Conservation (phyloP, 2,888 invertebrate species). For the Proisotoma minuta region DNA sequence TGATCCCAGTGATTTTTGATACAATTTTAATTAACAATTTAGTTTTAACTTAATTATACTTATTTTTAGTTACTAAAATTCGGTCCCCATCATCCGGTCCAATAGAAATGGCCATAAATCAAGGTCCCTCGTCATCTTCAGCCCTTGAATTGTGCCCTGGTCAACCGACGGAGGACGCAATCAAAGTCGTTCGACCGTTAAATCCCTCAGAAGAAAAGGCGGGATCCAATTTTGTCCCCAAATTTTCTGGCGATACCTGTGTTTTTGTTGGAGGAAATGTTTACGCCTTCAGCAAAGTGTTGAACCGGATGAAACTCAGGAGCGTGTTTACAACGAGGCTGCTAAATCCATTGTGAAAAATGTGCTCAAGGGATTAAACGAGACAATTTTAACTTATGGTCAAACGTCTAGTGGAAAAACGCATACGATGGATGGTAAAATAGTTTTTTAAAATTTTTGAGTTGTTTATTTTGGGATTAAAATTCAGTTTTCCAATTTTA, state of each 20-base stretch:
- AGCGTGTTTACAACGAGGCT: conserved; percentile 97
- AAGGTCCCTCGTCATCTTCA: conserved; percentile 42
- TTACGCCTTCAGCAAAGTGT: conserved; percentile 98
- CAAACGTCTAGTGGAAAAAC: conserved; percentile 99
- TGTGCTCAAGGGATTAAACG: conserved; percentile 97
- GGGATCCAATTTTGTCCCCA: conserved; percentile 95
- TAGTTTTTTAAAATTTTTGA: no score
- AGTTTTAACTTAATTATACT: no score
- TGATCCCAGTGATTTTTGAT: no score
- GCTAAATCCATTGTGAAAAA: conserved; percentile 97
- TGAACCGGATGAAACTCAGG: conserved; percentile 99
- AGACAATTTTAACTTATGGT: conserved; percentile 99
- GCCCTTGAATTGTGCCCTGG: conserved; percentile 31
- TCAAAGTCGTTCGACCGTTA: conserved; percentile 96
- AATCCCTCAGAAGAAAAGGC: conserved; percentile 98
- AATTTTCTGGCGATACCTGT: conserved; percentile 92
- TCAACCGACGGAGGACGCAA: conserved; percentile 83
- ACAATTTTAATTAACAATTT: no score
- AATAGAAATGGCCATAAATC: conserved; percentile 31
- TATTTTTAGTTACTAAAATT: no score
- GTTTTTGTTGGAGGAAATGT: conserved; percentile 96
- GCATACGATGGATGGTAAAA: conserved; percentile 99
- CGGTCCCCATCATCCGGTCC: no score
- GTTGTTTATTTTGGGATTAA: no score
- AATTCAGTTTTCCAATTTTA: no score